These are phyloP conservation scores for Linepithema humile DNA, from an alignment of 1,140 invertebrate genomes.

Conservation along the genomic window DNA sequence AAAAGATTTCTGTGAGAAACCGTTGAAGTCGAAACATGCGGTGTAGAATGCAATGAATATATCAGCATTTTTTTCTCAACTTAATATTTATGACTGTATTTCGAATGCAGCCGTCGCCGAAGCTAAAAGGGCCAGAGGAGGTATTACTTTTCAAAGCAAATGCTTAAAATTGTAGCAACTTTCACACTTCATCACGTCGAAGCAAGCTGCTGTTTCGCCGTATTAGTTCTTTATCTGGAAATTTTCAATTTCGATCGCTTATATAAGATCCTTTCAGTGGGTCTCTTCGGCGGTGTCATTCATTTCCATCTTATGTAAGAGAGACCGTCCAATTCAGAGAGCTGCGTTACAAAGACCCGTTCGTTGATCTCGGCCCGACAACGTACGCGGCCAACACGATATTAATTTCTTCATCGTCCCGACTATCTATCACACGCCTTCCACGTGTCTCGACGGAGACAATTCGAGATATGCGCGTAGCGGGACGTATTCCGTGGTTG, in stretches of 20 bases:
- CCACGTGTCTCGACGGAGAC: conserved; percentile 8
- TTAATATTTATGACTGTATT: neutral
- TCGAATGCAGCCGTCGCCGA: too few relatives aligned
- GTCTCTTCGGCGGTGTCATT: neutral
- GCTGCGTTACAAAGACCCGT: neutral
- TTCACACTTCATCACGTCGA: neutral
- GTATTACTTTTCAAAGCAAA: neutral
- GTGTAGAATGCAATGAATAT: neutral
- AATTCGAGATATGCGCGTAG: conserved; percentile 26
- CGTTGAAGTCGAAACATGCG: neutral
- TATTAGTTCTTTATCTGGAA: neutral
- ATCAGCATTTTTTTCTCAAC: neutral
- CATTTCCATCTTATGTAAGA: neutral
- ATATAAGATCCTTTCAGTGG: neutral
- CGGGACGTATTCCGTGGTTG: conserved; percentile 18
- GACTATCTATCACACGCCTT: conserved; percentile 12
- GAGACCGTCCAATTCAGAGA: neutral
- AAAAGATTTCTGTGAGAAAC: neutral
- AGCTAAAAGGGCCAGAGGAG: neutral
- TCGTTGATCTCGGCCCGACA: neutral
- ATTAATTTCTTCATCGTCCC: conserved; percentile 37
- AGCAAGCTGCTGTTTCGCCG: neutral
- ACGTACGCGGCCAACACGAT: neutral
- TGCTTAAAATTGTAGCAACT: neutral
- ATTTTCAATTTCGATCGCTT: neutral